Evolutionary conservation across 2,888 invertebrate genomes (phyloP).

Genomic region (Acanthosepion pharaonis): DNA sequence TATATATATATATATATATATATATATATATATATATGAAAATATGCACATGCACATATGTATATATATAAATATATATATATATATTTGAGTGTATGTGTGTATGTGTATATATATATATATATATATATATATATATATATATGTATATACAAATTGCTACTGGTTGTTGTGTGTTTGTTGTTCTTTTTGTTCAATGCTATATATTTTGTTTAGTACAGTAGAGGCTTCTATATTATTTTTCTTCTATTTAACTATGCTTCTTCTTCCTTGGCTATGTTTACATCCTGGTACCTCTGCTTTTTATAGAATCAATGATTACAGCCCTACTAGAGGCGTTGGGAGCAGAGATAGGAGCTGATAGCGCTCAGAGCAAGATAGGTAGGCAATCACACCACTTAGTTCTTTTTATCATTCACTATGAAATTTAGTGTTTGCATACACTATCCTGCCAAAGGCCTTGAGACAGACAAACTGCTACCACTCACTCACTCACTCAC

Average conservation of each 20-base stretch:
- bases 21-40: background rate
- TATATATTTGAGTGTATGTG: background rate
- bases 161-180: conserved; percentile 23
- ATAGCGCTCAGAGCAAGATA: conserved; percentile 45
- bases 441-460: conserved; percentile 46
- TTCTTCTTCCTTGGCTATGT: conserved; percentile 43
- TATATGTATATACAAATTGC: background rate
- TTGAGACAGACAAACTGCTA: conserved; percentile 2
- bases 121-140: background rate
- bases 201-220: conserved; percentile 23
- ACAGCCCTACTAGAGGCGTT: conserved; percentile 46
- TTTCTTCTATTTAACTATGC: conserved; percentile 20
- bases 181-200: background rate
- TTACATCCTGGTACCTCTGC: conserved; percentile 45
- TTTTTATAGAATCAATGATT: conserved; percentile 47
- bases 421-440: conserved; percentile 13
- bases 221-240: conserved; percentile 44
- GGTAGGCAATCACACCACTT: conserved; percentile 41
- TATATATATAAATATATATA: background rate
- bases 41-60: background rate
- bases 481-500: background rate
- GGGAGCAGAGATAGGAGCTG: conserved; percentile 45
- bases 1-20: background rate
- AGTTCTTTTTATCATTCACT: conserved; percentile 46
- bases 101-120: background rate